Percentiles rank a stretch among this genome's conserved stretches.
Conservation (phyloP, 92 coral and sea anemone species). For the Epizoanthus ramosus region DNA sequence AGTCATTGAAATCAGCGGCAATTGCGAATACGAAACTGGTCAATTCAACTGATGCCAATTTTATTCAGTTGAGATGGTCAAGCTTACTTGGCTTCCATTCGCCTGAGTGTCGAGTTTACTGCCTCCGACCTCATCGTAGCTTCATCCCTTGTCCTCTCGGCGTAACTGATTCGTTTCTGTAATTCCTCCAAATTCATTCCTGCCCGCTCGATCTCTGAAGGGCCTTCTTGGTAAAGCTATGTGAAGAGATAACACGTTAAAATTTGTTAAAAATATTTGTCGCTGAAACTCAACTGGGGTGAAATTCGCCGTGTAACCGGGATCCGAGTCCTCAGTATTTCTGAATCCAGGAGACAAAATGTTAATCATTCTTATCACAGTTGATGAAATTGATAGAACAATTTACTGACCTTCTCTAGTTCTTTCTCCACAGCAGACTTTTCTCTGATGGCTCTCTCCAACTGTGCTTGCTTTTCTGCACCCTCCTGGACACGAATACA, state of each 20-base stretch:
- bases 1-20: no score
- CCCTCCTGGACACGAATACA: constrained; percentile 69
- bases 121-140: constrained; percentile 70
- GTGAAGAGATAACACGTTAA: not conserved
- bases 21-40: no score
- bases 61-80: not conserved
- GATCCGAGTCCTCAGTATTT: no score
- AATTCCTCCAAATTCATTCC: constrained; percentile 93
- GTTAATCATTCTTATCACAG: no score
- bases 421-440: constrained; percentile 96
- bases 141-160: constrained; percentile 94
- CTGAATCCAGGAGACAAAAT: no score
- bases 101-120: constrained; percentile 72
- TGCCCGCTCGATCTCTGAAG: constrained; percentile 92
- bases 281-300: no score
- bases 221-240: constrained; percentile 96
- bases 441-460: constrained; percentile 92
- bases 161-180: constrained; percentile 79
- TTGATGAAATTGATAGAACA: not conserved
- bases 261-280: not conserved
- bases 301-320: no score
- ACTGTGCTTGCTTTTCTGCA: constrained; percentile 97
- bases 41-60: no score
- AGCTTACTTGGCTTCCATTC: constrained; percentile 86
- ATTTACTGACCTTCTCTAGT: constrained; percentile 77